Base-by-base conservation (phyloP, 2,797 vertebrate genomes). In the Tinamus major region DNA sequence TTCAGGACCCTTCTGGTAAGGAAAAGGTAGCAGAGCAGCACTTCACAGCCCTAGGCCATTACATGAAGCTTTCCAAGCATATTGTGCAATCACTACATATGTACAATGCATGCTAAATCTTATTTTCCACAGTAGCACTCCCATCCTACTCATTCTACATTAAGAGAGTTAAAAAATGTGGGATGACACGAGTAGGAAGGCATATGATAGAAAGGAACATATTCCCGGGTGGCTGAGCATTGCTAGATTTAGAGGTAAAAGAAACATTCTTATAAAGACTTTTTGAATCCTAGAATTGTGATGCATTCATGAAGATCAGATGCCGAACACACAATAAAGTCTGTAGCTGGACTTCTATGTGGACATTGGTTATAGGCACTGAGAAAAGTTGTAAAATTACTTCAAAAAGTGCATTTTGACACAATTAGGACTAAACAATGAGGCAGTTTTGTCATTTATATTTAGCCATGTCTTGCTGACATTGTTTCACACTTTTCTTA, bases 101-200 rank as follows among this genome's bases (percentile, higher is more conserved):
- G 4, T 3, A 14, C 5, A 31, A 16, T 23, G 46, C 8, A 8
- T 6, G 3, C 19, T 63, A 23, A 13, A 55, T 42, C 1, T 0
- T 37, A 20, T 42, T 49, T 16, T 33, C 49, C 27, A 56, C 55
- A 74, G 41, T 16, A 68, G 8, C 1, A 44, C 11, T 80, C 53
- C 58, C 56, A 39, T 7, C 14, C 31, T 41, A 35, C 64, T 79
- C 35, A 41, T 16, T 33, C 71, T 58, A 51, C 21, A 29, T 23
- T 23, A 24, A 74, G n/a, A 86, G 9, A 72, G 59, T 39, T 74
- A 8, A 72, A 87, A 82, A 51, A 51, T 6, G 9, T n/a, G 9
- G 12, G 3, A 3, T 35, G 35, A 49, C 21, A 37, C 8, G 17
- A 75, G 24, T 13, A 64, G 26, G 41, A 78, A 53, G 44, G 19